Evolutionary conservation across 2,113 vertebrate species (phyloP), one percentile per base, ranked within the genome.

Genomic region (Rana temporaria): DNA sequence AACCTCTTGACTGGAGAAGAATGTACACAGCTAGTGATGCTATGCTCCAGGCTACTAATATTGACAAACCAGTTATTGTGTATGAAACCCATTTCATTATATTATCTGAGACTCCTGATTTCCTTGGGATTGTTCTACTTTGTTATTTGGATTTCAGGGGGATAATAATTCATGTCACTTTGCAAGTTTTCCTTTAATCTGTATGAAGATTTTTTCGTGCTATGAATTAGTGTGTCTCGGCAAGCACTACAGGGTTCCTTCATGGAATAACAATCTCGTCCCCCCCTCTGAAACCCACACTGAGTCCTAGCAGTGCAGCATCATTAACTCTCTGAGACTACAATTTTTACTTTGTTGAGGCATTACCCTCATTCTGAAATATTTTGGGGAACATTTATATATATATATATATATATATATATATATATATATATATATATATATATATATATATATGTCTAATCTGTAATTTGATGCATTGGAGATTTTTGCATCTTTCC

Each of bases 201-300:
- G 60, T 22, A 42, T 19, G 62, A 67, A 79, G 30, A 22, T 14
- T 16, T 2, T 64, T 48, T 16, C 52, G 26, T 38, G 59, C 60
- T 18, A 55, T 66, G 70, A 82, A 82, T 82, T 56, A 74, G 62
- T 75, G 34, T 20, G 70, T 66, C 48, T 66, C n/a, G 24, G 52
- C 62, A 74, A 48, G 71, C 59, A 48, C 32, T 72, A 38, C 79
- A 64, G 68, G 68, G 57, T 56, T 82, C 59, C 71, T 67, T 22
- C 6, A 75, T 53, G 67, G 80, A 66, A 74, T 56, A 57, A 19
- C 60, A 65, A 74, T 82, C 62, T 82, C 68, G 24, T 34, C 64
- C 42, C 30, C 59, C 62, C 15, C 52, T 65, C 63, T 72, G 57
- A 81, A 74, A 82, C 26, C 32, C 70, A 74, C 80, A 82, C 80